phyloP scores from a whole-genome alignment of 1,140 invertebrate species.

The Heliconius himera region DNA sequence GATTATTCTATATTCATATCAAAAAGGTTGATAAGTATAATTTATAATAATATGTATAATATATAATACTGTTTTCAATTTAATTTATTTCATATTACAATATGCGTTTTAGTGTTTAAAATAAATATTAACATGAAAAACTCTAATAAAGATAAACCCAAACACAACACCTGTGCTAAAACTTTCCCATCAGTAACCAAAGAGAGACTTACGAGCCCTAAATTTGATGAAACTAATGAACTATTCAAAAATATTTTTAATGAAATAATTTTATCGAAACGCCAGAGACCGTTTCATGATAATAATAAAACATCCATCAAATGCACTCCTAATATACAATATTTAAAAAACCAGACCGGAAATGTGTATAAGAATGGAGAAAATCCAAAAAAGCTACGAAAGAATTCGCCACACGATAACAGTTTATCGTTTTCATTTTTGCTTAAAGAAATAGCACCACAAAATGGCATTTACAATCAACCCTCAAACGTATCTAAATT shows the following conservation, averaged over 20 bases:
- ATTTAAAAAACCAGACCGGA: not conserved
- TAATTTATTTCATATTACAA: not conserved
- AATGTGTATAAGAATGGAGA: not conserved
- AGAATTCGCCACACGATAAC: not conserved
- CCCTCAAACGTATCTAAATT: not conserved
- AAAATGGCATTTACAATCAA: not conserved
- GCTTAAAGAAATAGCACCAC: constrained; percentile 27
- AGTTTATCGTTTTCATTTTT: constrained; percentile 54
- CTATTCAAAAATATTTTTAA: constrained; percentile 56
- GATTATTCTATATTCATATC: constrained; percentile 52
- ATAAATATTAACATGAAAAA: constrained; percentile 1
- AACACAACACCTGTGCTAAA: not conserved
- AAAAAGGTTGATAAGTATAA: constrained; percentile 46
- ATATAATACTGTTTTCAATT: not conserved
- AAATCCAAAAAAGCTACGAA: not conserved
- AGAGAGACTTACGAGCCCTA: not conserved
- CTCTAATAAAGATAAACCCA: not conserved
- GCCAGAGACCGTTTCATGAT: not conserved
- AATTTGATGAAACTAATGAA: constrained; percentile 44
- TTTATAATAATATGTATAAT: not conserved
- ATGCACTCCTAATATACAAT: not conserved
- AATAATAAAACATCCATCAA: not conserved
- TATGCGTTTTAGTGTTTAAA: constrained; percentile 1
- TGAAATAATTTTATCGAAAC: constrained; percentile 39
- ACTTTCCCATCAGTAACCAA: not conserved